Conservation (phyloP, 2,113 vertebrate genomes). For the Carassius gibelio region DNA sequence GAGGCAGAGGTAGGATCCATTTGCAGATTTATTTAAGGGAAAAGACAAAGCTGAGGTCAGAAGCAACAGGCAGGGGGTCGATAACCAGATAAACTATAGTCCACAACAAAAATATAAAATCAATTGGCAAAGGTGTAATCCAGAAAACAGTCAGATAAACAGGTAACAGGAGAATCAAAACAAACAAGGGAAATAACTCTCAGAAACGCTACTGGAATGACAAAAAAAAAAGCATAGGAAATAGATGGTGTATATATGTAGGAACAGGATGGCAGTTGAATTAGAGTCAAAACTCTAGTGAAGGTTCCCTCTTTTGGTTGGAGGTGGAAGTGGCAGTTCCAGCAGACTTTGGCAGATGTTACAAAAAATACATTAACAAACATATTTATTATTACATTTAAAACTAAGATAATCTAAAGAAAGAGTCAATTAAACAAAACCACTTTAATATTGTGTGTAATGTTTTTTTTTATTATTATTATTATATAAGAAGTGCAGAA, state of each 20-base stretch:
- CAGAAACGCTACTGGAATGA: neutral
- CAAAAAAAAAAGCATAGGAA: neutral
- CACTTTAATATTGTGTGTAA: neutral
- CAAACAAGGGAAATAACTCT: neutral
- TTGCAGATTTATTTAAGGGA: neutral
- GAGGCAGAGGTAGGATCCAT: neutral
- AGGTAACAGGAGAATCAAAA: neutral
- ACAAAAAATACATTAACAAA: neutral
- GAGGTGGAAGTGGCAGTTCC: too few species aligned
- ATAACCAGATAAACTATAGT: neutral
- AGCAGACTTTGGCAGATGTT: too few species aligned
- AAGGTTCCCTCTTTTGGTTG: neutral
- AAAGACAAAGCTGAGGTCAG: neutral
- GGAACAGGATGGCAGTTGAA: neutral
- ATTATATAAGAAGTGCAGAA: neutral
- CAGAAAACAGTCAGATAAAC: neutral
- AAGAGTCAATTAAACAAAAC: neutral
- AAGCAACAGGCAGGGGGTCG: neutral
- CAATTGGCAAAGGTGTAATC: neutral
- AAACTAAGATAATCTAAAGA: neutral
- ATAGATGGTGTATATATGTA: neutral
- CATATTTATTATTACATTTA: neutral
- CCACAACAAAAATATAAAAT: neutral
- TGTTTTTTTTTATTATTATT: too few species aligned
- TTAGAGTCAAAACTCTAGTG: neutral